A percentile compares a stretch with the other conserved stretches of the same genome.
These are phyloP conservation scores for Acrocephalus arundinaceus DNA, from an alignment of 2,113 vertebrate species.

Conservation along the genomic window DNA sequence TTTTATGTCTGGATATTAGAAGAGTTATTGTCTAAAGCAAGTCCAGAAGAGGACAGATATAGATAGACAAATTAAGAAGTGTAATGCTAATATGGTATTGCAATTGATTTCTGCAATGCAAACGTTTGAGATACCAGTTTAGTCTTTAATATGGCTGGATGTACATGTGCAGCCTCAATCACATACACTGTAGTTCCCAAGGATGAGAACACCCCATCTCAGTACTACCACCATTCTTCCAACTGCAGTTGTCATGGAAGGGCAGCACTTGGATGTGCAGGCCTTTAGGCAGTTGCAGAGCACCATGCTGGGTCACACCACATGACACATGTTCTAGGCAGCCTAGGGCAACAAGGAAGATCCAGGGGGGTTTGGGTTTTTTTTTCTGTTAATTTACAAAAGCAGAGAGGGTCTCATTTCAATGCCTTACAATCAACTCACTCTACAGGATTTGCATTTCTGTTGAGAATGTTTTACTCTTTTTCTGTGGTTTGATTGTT, in stretches of 20 bases:
- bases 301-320: neutral
- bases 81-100: neutral
- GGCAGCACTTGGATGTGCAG: neutral
- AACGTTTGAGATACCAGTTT: neutral
- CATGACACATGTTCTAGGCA: rapidly evolving
- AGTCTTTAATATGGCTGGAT: neutral
- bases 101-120: neutral
- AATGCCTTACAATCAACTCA: neutral
- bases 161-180: neutral
- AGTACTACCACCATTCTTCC: neutral
- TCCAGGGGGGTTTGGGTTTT: neutral
- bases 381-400: neutral
- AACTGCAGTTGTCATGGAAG: neutral
- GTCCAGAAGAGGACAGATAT: neutral
- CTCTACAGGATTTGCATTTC: neutral
- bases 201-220: neutral
- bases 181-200: neutral
- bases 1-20: neutral
- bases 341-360: neutral
- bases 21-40: neutral
- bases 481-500: slow-evolving; percentile 48
- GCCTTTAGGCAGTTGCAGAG: neutral
- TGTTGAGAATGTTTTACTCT: slow-evolving; percentile 25
- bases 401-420: neutral
- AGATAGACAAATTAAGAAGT: neutral